Evolutionary conservation across 2,888 invertebrate species (phyloP), one percentile per base, ranked within the genome.

Genomic region (Endomychus coccineus): DNA sequence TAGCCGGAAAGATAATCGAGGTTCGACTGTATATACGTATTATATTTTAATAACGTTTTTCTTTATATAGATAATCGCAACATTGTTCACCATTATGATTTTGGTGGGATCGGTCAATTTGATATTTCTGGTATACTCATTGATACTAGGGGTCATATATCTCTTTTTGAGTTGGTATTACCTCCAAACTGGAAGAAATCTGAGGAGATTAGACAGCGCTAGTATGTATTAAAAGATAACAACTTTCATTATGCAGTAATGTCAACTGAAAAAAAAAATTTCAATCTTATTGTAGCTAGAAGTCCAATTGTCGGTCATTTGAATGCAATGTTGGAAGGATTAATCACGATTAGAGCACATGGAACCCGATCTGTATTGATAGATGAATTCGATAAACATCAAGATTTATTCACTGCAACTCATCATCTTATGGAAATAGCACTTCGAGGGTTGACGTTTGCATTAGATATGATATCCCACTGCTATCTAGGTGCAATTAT

Each of bases 141-240:
- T 71, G 0, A 55, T 78, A 3, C 71, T 86, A 4, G 71, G 74
- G 0, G 42, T 74, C 1, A 50, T 80, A 7, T 78, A 86, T 55
- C 72, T 73, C 36, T 57, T 71, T 5, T 59, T 85, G 11, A 59
- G 85, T 13, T 63, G 68, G 2, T 69, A 80, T 47, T 85, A 82
- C 63, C 65, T 86, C 6, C 58, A 69, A 11, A 81, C 83, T 9
- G 80, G 83, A 6, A 64, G 84, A 11, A 80, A 80, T 51, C 62
- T 86, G 21, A 86, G 77, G 61, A 63, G 77, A 49, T 68, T 79
- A 1, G 78, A 78, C 53, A 75, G 77, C 48, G 71, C 75, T n/a
- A 75, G 78, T 78, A 47, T 70, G 34, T 30, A 7, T 4, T 15
- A n/a, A n/a, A n/a, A n/a, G n/a, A n/a, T n/a, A n/a, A n/a, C n/a